These are phyloP conservation scores for Eleutherodactylus coqui DNA, from an alignment of 2,797 vertebrate species.

Conservation along the genomic window DNA sequence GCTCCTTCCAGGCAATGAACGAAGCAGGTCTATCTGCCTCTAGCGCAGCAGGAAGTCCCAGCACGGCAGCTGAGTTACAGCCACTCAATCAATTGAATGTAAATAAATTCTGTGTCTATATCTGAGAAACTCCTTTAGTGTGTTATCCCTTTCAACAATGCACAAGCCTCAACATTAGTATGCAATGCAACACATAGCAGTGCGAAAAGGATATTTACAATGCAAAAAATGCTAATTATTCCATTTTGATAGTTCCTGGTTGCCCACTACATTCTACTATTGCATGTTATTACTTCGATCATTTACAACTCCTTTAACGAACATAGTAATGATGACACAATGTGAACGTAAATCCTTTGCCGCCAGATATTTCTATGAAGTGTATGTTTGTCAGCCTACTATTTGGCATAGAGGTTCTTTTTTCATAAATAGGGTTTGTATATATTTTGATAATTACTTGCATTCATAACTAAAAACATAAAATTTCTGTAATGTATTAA, in stretches of 20 bases:
- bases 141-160: background rate
- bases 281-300: background rate
- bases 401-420: background rate
- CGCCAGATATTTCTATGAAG: background rate
- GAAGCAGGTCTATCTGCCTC: background rate
- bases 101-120: background rate
- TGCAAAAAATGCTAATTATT: background rate
- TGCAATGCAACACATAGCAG: background rate
- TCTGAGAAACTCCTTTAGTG: background rate
- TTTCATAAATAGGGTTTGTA: constrained; percentile 28
- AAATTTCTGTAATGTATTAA: background rate
- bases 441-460: constrained; percentile 34
- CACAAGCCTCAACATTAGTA: background rate
- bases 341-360: background rate
- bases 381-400: background rate
- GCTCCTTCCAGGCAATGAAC: background rate
- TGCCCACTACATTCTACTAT: background rate
- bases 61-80: background rate
- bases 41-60: background rate
- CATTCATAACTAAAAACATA: background rate
- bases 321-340: background rate
- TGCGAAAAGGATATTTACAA: background rate
- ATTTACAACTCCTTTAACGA: background rate
- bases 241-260: background rate
- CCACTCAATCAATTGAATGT: no score